Evolutionary conservation across 2,113 vertebrate species (phyloP).

Genomic region (Calidris pygmaea): DNA sequence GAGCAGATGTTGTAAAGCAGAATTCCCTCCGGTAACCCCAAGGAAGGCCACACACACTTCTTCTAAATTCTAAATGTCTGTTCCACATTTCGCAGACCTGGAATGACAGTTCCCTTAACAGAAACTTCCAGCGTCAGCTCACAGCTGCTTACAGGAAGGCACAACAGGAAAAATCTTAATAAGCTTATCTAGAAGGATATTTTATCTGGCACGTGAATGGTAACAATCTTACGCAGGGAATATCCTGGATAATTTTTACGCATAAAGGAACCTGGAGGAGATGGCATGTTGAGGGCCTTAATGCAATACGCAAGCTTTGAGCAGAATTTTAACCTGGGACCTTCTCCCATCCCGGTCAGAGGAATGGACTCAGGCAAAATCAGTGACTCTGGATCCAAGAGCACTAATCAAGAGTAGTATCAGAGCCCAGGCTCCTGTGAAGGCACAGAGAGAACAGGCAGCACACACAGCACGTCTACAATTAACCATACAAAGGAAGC

Average conservation of each 20-base stretch:
- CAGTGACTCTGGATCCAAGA: neutral
- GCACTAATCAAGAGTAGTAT: neutral
- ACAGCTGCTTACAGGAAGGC: neutral
- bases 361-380: neutral
- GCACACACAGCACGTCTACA: neutral
- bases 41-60: neutral
- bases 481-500: neutral
- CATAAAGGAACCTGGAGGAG: neutral
- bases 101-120: neutral
- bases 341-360: neutral
- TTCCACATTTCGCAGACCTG: neutral
- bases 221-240: neutral
- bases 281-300: neutral
- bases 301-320: neutral
- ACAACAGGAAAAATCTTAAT: fast-evolving
- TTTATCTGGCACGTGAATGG: neutral
- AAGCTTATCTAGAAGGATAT: neutral
- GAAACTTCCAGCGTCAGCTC: neutral
- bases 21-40: neutral
- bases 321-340: neutral
- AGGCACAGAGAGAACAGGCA: neutral
- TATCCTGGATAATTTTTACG: neutral
- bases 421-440: neutral
- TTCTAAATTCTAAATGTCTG: neutral
- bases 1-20: conserved; percentile 24